Percentiles rank a stretch among this genome's conserved stretches.
Evolutionary conservation across 2,113 vertebrate species (phyloP).

Genomic region (Mus musculus): DNA sequence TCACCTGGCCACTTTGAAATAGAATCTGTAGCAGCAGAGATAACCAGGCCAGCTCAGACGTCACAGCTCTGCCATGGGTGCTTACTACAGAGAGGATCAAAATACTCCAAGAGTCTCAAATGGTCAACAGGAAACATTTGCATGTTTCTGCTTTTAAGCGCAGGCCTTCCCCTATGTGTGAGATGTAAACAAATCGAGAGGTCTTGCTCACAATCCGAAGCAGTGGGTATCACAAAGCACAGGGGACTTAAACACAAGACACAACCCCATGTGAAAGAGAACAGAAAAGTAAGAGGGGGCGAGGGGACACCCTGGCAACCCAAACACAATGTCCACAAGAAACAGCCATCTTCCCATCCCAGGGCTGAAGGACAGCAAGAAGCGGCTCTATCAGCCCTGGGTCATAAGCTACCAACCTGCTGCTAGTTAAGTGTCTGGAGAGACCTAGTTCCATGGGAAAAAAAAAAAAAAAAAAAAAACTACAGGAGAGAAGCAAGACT

Average conservation of each 20-base stretch:
- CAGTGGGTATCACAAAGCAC: accelerated
- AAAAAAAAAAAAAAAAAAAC: not conserved
- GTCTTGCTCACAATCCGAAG: no score
- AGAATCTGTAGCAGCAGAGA: not conserved
- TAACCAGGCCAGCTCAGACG: not conserved
- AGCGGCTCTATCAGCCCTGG: not conserved
- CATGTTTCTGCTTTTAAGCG: not conserved
- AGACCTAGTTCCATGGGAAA: not conserved
- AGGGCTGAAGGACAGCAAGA: not conserved
- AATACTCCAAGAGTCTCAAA: not conserved
- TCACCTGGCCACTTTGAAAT: not conserved
- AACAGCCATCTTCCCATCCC: not conserved
- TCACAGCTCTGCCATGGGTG: not conserved
- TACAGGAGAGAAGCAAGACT: not conserved
- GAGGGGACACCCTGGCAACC: not conserved
- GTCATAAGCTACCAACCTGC: not conserved
- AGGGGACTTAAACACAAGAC: not conserved
- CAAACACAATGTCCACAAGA: not conserved
- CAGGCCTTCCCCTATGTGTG: not conserved
- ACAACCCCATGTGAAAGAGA: accelerated
- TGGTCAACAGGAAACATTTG: not conserved
- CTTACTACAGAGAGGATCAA: not conserved
- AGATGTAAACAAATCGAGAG: not conserved
- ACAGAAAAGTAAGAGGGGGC: not conserved
- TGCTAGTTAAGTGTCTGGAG: not conserved